phyloP scores from a whole-genome alignment of 1,140 invertebrate species.

The Amphibalanus amphitrite region DNA sequence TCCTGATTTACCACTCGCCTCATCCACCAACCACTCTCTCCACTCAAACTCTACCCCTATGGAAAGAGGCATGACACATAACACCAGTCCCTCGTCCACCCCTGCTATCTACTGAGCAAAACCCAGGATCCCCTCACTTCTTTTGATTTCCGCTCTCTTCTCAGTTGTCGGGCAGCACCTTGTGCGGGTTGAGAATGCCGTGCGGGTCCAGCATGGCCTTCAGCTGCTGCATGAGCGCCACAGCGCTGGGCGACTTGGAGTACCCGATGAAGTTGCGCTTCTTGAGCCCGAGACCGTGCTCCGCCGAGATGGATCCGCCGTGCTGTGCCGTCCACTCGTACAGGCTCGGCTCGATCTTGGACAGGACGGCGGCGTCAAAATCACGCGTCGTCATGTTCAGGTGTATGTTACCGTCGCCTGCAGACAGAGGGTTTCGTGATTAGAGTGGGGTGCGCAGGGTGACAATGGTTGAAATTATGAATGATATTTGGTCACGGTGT shows the following conservation, averaged over 20 bases:
- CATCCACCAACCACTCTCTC: neutral
- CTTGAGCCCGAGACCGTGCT: constrained; percentile 85
- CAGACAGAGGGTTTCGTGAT: constrained; percentile 27
- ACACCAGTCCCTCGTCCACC: neutral
- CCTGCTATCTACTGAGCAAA: neutral
- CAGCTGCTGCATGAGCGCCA: constrained; percentile 61
- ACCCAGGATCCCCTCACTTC: neutral
- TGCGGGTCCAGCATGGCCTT: constrained; percentile 82
- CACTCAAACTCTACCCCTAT: neutral
- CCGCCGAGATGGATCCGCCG: constrained; percentile 80
- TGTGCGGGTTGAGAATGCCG: constrained; percentile 88
- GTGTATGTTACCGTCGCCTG: constrained; percentile 21
- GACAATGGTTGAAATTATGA: too few relatives aligned
- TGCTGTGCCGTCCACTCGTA: constrained; percentile 66
- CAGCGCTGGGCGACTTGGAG: constrained; percentile 54
- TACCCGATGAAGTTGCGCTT: constrained; percentile 72
- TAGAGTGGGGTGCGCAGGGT: too few relatives aligned
- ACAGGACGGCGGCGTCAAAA: constrained; percentile 38
- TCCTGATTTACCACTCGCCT: neutral
- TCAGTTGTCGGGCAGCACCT: constrained; percentile 44
- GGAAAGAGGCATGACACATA: neutral
- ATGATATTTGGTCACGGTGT: too few relatives aligned
- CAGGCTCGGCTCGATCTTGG: constrained; percentile 69
- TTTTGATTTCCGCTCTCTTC: neutral
- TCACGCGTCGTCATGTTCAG: constrained; percentile 59